Conservation (phyloP, 2,797 vertebrate genomes). For the Pseudotriccus pelzelni region DNA sequence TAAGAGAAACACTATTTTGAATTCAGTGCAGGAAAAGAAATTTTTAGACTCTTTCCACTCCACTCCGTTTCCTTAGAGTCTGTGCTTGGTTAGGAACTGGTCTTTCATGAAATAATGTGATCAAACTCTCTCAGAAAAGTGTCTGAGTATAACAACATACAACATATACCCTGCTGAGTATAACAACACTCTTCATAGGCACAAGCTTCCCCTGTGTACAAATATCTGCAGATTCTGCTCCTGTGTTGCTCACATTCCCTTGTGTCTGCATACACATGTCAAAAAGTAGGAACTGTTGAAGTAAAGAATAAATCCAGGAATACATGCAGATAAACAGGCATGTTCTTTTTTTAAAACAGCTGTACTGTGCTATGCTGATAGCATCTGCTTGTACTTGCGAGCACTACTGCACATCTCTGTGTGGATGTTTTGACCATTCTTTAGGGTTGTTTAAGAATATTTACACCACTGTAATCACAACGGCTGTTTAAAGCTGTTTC, state of each 20-base stretch:
- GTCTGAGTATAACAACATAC: neutral
- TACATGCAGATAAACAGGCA: neutral
- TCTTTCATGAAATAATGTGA: neutral
- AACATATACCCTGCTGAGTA: neutral
- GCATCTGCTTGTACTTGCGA: neutral
- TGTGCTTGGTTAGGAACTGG: neutral
- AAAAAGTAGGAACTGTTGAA: neutral
- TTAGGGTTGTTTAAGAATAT: neutral
- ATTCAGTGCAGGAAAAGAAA: conserved; percentile 44
- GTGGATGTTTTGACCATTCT: neutral
- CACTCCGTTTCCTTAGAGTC: neutral
- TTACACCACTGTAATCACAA: neutral
- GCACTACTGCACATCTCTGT: neutral
- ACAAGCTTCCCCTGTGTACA: neutral
- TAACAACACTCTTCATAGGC: conserved; percentile 10
- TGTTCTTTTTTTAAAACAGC: neutral
- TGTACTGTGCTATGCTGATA: neutral
- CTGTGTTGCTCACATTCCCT: neutral
- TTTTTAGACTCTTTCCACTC: conserved; percentile 57
- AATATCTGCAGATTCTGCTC: neutral
- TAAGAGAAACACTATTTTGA: conserved; percentile 53
- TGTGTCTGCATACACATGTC: accelerated
- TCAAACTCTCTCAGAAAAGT: neutral
- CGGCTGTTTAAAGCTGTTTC: neutral
- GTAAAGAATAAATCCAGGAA: neutral